phyloP scores from a whole-genome alignment of 2,113 vertebrate species.

The Pleuronectes platessa region DNA sequence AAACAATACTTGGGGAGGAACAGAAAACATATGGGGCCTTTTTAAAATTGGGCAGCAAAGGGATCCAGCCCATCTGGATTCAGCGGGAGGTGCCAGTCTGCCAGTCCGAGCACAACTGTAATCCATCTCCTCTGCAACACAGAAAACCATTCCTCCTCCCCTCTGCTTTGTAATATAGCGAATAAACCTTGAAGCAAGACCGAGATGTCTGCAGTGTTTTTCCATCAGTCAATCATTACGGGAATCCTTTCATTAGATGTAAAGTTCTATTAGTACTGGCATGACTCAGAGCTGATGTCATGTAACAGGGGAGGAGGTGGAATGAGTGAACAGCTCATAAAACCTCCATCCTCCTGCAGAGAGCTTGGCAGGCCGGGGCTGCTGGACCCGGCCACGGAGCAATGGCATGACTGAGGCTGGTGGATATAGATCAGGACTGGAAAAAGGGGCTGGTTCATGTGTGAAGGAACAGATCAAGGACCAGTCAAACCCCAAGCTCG shows the following conservation, averaged over 20 bases:
- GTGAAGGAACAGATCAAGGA: conserved; percentile 41
- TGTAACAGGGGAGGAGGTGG: conserved; percentile 54
- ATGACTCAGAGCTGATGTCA: conserved; percentile 69
- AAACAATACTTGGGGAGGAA: conserved; percentile 4
- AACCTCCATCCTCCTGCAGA: conserved; percentile 56
- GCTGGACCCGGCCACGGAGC: conserved; percentile 47
- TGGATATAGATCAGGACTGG: conserved; percentile 31
- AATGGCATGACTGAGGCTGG: conserved; percentile 22
- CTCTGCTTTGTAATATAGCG: conserved; percentile 15
- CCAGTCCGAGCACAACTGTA: conserved; percentile 11
- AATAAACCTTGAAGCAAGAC: conserved; percentile 26
- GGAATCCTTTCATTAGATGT: conserved; percentile 66
- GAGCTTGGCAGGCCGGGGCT: conserved; percentile 41
- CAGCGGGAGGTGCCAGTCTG: conserved; percentile 21
- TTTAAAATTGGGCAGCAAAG: conserved; percentile 12
- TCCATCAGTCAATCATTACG: conserved; percentile 46
- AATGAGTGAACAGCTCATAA: conserved; percentile 63
- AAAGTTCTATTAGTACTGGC: conserved; percentile 57
- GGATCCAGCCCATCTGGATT: conserved; percentile 38
- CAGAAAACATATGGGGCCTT: background rate
- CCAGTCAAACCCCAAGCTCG: conserved; percentile 10
- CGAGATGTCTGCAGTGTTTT: conserved; percentile 41
- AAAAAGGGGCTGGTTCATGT: conserved; percentile 33
- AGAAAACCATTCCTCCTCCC: background rate
- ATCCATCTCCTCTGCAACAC: conserved; percentile 25